Conservation (phyloP, 2,797 vertebrate genomes). For the Hoplostethus mediterraneus region DNA sequence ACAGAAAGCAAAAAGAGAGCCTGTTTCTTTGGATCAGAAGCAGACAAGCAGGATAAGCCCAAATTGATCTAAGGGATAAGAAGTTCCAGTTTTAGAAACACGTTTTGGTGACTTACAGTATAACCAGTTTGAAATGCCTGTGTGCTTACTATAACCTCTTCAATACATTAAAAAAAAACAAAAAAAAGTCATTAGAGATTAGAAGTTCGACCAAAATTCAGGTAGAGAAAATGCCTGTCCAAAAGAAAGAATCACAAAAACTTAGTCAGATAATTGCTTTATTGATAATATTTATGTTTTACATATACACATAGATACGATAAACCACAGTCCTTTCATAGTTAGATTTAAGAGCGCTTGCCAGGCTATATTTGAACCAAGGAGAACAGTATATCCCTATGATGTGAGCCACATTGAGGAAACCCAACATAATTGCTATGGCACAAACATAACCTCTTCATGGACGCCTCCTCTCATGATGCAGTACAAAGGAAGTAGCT, state of each 20-base stretch:
- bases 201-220: not conserved
- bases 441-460: constrained; percentile 9
- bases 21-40: constrained; percentile 12
- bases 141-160: not conserved
- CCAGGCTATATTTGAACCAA: not conserved
- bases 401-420: not conserved
- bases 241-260: constrained; percentile 1
- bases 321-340: constrained; percentile 15
- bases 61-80: not conserved
- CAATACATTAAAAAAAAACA: not conserved
- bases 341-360: constrained; percentile 9
- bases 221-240: not conserved
- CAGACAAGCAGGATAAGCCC: constrained; percentile 6
- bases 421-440: not conserved
- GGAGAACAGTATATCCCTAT: constrained; percentile 21
- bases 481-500: constrained; percentile 23
- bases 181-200: not conserved
- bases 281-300: constrained; percentile 53
- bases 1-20: constrained; percentile 9
- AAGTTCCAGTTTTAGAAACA: not conserved
- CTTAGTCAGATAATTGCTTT: constrained; percentile 48
- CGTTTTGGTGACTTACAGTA: not conserved
- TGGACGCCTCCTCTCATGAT: not conserved
- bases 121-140: not conserved
- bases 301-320: constrained; percentile 30